Base-by-base conservation (phyloP, 37 sponge, comb jelly and placozoan genomes). In the Chondrilla cf. caribensis region DNA sequence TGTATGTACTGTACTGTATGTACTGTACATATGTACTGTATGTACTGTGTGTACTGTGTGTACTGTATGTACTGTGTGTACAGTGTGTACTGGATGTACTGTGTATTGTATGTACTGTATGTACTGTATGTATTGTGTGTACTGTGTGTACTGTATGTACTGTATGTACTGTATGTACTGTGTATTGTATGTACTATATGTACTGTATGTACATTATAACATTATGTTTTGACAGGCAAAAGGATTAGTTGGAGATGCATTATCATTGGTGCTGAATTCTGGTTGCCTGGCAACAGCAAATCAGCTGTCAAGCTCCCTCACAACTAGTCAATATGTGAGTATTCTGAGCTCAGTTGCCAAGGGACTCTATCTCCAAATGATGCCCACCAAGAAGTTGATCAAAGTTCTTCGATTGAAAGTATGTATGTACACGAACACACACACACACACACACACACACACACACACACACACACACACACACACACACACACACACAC, bases 151-250 rank as follows among this genome's bases (percentile, higher is more conserved):
- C 64, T 62, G 29, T 62, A 22, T 62, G 29, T 62, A 22, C 15
- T n/a, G n/a, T n/a, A n/a, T n/a, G n/a, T n/a, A n/a, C n/a, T n/a
- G 29, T 62, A 22, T 18, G 9, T 38, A 39, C 26, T 76, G 22
- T 58, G 33, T 36, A 3, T 40, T 47, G 51, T n/a, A n/a, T 57
- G 40, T 62, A 33, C 35, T 60, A n/a, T 37, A 2, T 43, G 28
- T 26, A 76, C 8, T n/a, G 26, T 26, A 43, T n/a, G n/a, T n/a
- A n/a, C n/a, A n/a, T n/a, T n/a, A n/a, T n/a, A n/a, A n/a, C n/a
- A n/a, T n/a, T n/a, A n/a, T n/a, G n/a, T n/a, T n/a, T n/a, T 44
- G 37, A 47, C 44, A 89, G 91, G 72, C 91, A 15, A 87, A 91
- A 28, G 80, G 59, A 4, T 82, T 73, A 17, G 59, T 91, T 18